A percentile compares a stretch with the other conserved stretches of the same genome.
phyloP scores from a whole-genome alignment of 1,140 invertebrate species.

The Eumeta japonica region DNA sequence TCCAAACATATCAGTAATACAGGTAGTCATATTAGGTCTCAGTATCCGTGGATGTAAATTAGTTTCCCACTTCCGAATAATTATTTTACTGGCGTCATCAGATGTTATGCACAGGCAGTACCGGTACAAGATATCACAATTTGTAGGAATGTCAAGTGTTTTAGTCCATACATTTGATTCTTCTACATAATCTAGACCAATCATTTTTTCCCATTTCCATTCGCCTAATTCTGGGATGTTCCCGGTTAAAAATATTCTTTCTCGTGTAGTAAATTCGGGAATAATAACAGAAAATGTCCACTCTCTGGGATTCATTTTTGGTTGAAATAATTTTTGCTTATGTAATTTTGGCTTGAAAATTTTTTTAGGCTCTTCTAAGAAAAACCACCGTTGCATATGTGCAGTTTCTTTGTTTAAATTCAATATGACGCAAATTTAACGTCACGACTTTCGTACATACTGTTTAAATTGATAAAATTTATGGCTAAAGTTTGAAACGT shows the following conservation, averaged over 20 bases:
- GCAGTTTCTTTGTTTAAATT: constrained; percentile 10
- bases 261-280: constrained; percentile 26
- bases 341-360: constrained; percentile 25
- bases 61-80: constrained; percentile 83
- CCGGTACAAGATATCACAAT: constrained; percentile 70
- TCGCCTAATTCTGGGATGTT: constrained; percentile 35
- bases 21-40: constrained; percentile 24
- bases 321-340: constrained; percentile 27
- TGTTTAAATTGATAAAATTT: too few species aligned
- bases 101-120: constrained; percentile 71
- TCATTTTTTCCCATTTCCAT: constrained; percentile 55
- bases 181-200: constrained; percentile 41
- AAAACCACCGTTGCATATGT: constrained; percentile 60
- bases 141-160: constrained; percentile 62
- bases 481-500: too few species aligned
- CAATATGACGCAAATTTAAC: too few species aligned
- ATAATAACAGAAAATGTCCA: constrained; percentile 52
- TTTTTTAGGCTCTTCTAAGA: constrained; percentile 49
- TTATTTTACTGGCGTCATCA: constrained; percentile 59
- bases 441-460: too few species aligned
- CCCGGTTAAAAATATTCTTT: constrained; percentile 38
- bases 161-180: constrained; percentile 56
- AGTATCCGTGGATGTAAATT: constrained; percentile 67
- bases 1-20: constrained; percentile 62
- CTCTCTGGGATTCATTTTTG: constrained; percentile 31